phyloP scores from a whole-genome alignment of 2,113 vertebrate species.

The Clinocottus analis region DNA sequence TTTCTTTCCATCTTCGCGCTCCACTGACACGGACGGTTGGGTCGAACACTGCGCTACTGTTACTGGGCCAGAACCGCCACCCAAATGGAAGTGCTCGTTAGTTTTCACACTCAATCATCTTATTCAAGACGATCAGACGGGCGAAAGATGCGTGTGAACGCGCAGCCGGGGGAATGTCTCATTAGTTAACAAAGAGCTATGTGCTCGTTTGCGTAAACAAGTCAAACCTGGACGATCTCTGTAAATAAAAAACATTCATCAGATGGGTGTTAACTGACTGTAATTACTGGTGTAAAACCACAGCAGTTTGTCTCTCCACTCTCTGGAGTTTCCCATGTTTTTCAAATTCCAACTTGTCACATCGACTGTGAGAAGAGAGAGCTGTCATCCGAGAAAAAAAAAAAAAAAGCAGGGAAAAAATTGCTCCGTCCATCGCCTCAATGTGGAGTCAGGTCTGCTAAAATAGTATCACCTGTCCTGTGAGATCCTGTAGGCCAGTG shows the following conservation, averaged over 20 bases:
- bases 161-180: constrained; percentile 6
- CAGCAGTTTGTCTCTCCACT: constrained; percentile 61
- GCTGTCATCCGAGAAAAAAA: constrained; percentile 30
- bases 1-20: constrained; percentile 56
- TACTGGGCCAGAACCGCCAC: constrained; percentile 48
- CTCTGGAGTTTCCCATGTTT: constrained; percentile 76
- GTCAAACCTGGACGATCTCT: constrained; percentile 33
- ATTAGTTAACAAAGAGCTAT: background rate
- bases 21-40: constrained; percentile 42
- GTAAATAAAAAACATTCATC: constrained; percentile 66
- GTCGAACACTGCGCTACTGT: constrained; percentile 62
- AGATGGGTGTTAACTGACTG: constrained; percentile 67
- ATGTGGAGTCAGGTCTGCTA: constrained; percentile 49
- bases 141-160: background rate
- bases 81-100: constrained; percentile 31
- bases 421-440: constrained; percentile 16
- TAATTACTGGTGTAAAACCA: constrained; percentile 73
- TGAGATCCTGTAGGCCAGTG: constrained; percentile 55
- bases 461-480: constrained; percentile 65
- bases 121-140: constrained; percentile 3
- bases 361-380: constrained; percentile 64
- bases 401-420: constrained; percentile 6
- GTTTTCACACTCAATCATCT: constrained; percentile 24
- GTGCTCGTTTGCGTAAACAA: constrained; percentile 33
- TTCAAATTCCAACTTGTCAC: constrained; percentile 70